A percentile compares a stretch with the other conserved stretches of the same genome.
These are phyloP conservation scores for Fistularia tabacaria DNA, from an alignment of 2,797 vertebrate species.

Conservation along the genomic window DNA sequence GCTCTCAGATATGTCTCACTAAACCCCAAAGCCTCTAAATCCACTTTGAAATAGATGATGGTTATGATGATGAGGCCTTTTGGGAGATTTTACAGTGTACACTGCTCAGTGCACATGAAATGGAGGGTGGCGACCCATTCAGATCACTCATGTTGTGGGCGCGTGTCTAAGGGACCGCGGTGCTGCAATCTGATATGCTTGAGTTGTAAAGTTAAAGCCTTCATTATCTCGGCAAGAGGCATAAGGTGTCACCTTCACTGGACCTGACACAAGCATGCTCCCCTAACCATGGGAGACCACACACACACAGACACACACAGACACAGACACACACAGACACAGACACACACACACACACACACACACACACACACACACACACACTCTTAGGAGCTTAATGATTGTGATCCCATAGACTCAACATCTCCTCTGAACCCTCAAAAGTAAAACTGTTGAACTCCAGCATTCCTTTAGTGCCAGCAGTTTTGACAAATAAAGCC, in stretches of 20 bases:
- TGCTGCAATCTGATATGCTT: constrained; percentile 71
- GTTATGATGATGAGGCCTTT: constrained; percentile 71
- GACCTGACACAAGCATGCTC: constrained; percentile 78
- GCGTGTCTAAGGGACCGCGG: constrained; percentile 59
- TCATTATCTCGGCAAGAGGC: constrained; percentile 86
- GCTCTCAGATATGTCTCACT: constrained; percentile 18
- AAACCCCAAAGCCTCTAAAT: constrained; percentile 27
- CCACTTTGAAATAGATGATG: constrained; percentile 62
- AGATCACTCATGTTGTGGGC: constrained; percentile 62
- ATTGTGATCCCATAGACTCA: too few species aligned
- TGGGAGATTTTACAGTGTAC: constrained; percentile 59
- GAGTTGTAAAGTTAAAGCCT: constrained; percentile 78
- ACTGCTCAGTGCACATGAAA: constrained; percentile 66
- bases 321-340: too few species aligned
- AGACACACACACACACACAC: too few species aligned
- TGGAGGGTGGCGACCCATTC: constrained; percentile 66
- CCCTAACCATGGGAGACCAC: constrained; percentile 86
- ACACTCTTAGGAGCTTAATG: too few species aligned
- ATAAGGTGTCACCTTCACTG: constrained; percentile 91
- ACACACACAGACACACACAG: constrained; percentile 17
- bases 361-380: too few species aligned
- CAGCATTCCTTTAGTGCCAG: too few species aligned
- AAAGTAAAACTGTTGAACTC: too few species aligned
- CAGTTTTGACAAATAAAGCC: too few species aligned
- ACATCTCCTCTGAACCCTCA: too few species aligned